Conservation (phyloP, 2,797 vertebrate genomes). For the Euthynnus affinis region DNA sequence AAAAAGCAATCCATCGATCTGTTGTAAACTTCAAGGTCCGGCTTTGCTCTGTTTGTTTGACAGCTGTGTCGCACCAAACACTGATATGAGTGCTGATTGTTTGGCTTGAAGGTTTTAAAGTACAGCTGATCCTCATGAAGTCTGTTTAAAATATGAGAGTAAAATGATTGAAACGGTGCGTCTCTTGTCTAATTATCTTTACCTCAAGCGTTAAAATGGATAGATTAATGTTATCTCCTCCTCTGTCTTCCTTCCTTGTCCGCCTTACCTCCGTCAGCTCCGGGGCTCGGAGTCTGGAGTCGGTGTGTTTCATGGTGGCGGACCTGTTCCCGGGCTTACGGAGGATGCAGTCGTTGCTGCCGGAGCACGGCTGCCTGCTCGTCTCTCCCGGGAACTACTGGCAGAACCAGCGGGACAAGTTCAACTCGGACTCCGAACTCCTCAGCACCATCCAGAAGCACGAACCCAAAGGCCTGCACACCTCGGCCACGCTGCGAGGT, state of each 20-base stretch:
- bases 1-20: neutral
- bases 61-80: neutral
- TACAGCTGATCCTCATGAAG: neutral
- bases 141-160: neutral
- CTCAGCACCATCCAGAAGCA: conserved; percentile 96
- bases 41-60: conserved; percentile 24
- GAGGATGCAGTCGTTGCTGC: conserved; percentile 91
- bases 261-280: conserved; percentile 69
- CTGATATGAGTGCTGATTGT: neutral
- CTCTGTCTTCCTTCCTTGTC: neutral
- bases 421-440: conserved; percentile 92
- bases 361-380: conserved; percentile 95
- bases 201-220: neutral
- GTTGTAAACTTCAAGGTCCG: neutral
- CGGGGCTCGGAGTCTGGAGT: conserved; percentile 90
- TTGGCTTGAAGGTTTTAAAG: neutral
- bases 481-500: conserved; percentile 96
- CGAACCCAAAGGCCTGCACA: conserved; percentile 96
- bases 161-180: neutral
- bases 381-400: conserved; percentile 98
- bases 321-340: conserved; percentile 93
- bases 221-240: neutral
- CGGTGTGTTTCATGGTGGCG: conserved; percentile 94
- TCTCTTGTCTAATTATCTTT: neutral
- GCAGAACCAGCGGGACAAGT: conserved; percentile 95